phyloP scores from a whole-genome alignment of 1,140 invertebrate species.

The Caenorhabditis inopinata region DNA sequence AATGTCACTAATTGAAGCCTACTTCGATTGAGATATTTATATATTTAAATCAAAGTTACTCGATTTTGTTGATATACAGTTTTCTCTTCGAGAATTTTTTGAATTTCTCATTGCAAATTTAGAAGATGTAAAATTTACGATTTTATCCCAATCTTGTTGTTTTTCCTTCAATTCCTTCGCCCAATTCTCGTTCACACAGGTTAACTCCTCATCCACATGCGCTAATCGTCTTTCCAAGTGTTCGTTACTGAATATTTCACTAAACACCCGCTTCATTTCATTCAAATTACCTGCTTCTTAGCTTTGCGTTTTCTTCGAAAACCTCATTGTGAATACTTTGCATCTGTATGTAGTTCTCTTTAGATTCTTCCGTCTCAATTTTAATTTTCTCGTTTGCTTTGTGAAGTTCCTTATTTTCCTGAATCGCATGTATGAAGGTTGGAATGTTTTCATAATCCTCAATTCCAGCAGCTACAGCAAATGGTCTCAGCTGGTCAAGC shows the following conservation, averaged over 20 bases:
- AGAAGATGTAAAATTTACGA: not conserved
- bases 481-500: constrained; percentile 36
- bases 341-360: not conserved
- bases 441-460: constrained; percentile 30
- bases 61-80: too few species aligned
- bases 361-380: constrained; percentile 6
- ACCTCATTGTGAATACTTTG: not conserved
- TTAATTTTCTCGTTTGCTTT: not conserved
- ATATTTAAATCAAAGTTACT: too few species aligned
- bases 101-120: too few species aligned
- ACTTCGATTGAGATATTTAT: too few species aligned
- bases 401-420: constrained; percentile 15
- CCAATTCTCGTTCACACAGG: constrained; percentile 40
- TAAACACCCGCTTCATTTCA: not conserved
- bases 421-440: constrained; percentile 27
- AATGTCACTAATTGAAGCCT: too few species aligned
- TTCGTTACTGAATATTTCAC: constrained; percentile 1
- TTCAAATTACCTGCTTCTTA: constrained; percentile 17
- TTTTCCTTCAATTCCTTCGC: constrained; percentile 29
- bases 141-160: constrained; percentile 36
- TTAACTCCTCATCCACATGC: constrained; percentile 26
- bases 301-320: constrained; percentile 22
- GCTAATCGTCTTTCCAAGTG: constrained; percentile 38
- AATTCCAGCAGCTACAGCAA: constrained; percentile 27
- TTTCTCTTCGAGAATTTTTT: too few species aligned